Evolutionary conservation across 1,140 invertebrate genomes (phyloP).

Genomic region (Asobara japonica): DNA sequence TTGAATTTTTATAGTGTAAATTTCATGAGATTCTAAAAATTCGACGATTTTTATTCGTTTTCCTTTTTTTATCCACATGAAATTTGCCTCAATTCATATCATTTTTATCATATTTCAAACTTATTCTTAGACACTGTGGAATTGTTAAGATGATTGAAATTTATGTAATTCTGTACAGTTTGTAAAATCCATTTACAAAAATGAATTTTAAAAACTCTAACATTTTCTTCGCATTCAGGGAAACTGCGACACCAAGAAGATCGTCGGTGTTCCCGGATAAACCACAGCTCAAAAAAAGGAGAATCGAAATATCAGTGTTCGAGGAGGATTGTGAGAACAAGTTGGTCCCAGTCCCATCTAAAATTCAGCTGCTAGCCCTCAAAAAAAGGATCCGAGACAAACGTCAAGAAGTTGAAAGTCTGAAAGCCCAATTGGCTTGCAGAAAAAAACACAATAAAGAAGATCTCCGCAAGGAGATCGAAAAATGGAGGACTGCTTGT

Average conservation of each 20-base stretch:
- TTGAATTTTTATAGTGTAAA: too few species aligned
- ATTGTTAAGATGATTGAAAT: too few species aligned
- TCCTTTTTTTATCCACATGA: too few species aligned
- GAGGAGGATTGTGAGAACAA: neutral
- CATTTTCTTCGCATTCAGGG: neutral
- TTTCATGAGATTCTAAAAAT: too few species aligned
- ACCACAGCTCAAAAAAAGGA: slow-evolving; percentile 25
- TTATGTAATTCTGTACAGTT: too few species aligned
- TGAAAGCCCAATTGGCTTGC: slow-evolving; percentile 22
- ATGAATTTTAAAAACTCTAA: neutral
- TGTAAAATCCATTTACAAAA: too few species aligned
- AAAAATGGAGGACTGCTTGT: slow-evolving; percentile 29
- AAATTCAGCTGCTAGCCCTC: neutral
- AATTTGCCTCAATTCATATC: too few species aligned
- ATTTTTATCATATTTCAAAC: too few species aligned
- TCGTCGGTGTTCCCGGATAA: neutral
- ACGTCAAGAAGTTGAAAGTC: slow-evolving; percentile 23
- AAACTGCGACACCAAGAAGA: slow-evolving; percentile 3
- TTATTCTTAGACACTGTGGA: too few species aligned
- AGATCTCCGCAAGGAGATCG: slow-evolving; percentile 26
- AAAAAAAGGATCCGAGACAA: slow-evolving; percentile 26
- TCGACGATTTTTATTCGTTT: too few species aligned
- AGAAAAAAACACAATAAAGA: slow-evolving; percentile 33
- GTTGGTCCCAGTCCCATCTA: neutral
- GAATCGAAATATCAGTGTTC: slow-evolving; percentile 10